phyloP scores from a whole-genome alignment of 2,888 invertebrate genomes.

The Apodemia mormo region DNA sequence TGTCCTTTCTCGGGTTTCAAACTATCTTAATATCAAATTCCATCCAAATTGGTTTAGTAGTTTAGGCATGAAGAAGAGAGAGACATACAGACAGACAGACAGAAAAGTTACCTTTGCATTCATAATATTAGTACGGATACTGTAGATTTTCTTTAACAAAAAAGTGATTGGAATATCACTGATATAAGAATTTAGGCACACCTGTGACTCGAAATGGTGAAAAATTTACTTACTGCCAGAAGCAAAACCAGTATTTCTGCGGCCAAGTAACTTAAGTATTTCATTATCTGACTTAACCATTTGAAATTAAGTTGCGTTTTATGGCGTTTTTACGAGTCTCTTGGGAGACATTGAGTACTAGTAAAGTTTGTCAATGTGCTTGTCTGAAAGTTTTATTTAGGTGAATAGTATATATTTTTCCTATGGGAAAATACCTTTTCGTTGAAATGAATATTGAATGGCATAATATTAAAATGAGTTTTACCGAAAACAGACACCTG shows the following conservation, averaged over 20 bases:
- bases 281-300: conserved; percentile 1
- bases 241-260: neutral
- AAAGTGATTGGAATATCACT: too few species aligned
- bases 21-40: too few species aligned
- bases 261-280: neutral
- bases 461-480: too few species aligned
- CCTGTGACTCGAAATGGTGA: neutral
- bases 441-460: neutral
- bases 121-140: too few species aligned
- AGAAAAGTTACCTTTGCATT: too few species aligned
- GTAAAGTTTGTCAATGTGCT: conserved; percentile 7
- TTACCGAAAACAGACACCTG: too few species aligned
- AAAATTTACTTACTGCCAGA: neutral
- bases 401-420: conserved; percentile 8
- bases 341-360: neutral
- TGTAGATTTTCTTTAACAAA: too few species aligned
- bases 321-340: conserved; percentile 16
- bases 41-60: too few species aligned
- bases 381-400: conserved; percentile 10
- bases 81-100: too few species aligned
- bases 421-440: neutral
- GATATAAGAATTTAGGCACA: too few species aligned
- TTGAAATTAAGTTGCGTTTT: conserved; percentile 17
- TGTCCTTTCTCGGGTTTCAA: too few species aligned
- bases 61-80: too few species aligned